phyloP scores from a whole-genome alignment of 2,888 invertebrate species.

The Epirrita christyi region DNA sequence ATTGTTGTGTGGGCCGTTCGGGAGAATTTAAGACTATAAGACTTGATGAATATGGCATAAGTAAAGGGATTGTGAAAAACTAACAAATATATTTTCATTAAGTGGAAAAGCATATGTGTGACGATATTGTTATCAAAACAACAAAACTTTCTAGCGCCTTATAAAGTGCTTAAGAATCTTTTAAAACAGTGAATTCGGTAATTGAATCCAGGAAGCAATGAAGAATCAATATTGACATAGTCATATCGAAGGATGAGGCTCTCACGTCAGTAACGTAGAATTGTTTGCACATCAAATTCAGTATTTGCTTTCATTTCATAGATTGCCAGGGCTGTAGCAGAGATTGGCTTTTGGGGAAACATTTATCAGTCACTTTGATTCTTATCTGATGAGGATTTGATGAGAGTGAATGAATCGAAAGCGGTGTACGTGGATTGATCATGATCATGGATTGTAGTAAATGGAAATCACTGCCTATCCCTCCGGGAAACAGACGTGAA shows the following conservation, averaged over 20 bases:
- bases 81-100: too few relatives aligned
- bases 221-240: constrained; percentile 29
- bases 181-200: constrained; percentile 6
- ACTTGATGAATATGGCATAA: too few relatives aligned
- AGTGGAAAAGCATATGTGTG: background rate
- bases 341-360: constrained; percentile 4
- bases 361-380: too few relatives aligned
- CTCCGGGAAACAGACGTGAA: too few relatives aligned
- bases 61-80: background rate
- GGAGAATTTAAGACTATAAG: too few relatives aligned
- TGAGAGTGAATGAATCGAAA: too few relatives aligned
- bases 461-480: too few relatives aligned
- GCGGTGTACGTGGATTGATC: too few relatives aligned
- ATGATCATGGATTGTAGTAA: too few relatives aligned
- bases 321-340: constrained; percentile 6
- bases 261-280: constrained; percentile 40
- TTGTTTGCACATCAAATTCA: constrained; percentile 26
- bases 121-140: background rate
- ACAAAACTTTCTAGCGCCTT: too few relatives aligned
- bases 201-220: constrained; percentile 16
- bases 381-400: too few relatives aligned
- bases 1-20: background rate
- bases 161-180: background rate
- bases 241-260: constrained; percentile 40
- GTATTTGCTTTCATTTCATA: constrained; percentile 26